Percentiles rank a stretch among this genome's conserved stretches.
These are phyloP conservation scores for Xylophagus ater DNA, from an alignment of 2,888 invertebrate genomes.

Conservation along the genomic window DNA sequence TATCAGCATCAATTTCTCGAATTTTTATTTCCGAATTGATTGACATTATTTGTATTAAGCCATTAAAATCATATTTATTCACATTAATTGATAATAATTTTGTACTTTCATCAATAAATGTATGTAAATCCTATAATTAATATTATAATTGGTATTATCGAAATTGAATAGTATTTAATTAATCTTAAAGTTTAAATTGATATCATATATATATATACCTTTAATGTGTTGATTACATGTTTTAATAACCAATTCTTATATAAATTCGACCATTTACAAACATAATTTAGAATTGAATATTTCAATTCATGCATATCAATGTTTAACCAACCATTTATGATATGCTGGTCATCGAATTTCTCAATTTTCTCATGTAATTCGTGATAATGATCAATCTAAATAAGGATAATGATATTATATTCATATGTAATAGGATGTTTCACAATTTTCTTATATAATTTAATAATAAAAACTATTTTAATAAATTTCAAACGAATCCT, in stretches of 20 bases:
- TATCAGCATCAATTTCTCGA: constrained; percentile 64
- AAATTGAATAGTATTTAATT: background rate
- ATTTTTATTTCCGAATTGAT: constrained; percentile 61
- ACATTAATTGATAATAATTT: constrained; percentile 60
- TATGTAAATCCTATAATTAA: constrained; percentile 50
- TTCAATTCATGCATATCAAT: constrained; percentile 70
- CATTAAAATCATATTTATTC: constrained; percentile 72
- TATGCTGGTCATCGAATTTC: constrained; percentile 38
- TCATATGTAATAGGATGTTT: constrained; percentile 45
- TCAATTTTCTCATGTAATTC: constrained; percentile 32
- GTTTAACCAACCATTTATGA: constrained; percentile 66
- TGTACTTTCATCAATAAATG: constrained; percentile 65
- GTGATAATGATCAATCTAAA: constrained; percentile 33
- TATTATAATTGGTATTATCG: constrained; percentile 1
- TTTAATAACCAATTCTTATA: constrained; percentile 77
- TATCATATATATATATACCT: constrained; percentile 20
- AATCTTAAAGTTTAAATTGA: constrained; percentile 4
- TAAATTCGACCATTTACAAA: constrained; percentile 82
- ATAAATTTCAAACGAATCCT: too few species aligned
- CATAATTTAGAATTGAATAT: constrained; percentile 69
- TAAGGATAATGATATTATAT: constrained; percentile 21
- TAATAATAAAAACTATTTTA: too few species aligned
- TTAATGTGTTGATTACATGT: constrained; percentile 61
- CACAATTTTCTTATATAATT: constrained; percentile 40
- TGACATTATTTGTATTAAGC: constrained; percentile 70